A percentile compares a stretch with the other conserved stretches of the same genome.
phyloP scores from a whole-genome alignment of 2,888 invertebrate genomes.

The Lepeophtheirus nordmannii region DNA sequence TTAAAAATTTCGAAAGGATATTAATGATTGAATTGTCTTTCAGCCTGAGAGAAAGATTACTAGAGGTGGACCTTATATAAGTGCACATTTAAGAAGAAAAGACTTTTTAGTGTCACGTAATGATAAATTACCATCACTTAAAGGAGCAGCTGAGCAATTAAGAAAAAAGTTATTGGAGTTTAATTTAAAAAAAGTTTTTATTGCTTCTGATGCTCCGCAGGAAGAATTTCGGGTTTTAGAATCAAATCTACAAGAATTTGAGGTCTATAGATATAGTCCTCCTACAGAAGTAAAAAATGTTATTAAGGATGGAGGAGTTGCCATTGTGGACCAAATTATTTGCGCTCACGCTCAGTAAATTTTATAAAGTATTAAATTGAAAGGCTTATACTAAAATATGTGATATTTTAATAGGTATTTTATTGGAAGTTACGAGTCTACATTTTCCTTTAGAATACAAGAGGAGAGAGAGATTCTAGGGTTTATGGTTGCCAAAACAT shows the following conservation, averaged over 20 bases:
- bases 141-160: slow-evolving; percentile 59
- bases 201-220: slow-evolving; percentile 66
- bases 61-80: slow-evolving; percentile 38
- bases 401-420: slow-evolving; percentile 44
- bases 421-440: slow-evolving; percentile 83
- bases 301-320: slow-evolving; percentile 61
- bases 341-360: slow-evolving; percentile 60
- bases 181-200: slow-evolving; percentile 48
- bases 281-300: neutral
- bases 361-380: too few relatives aligned
- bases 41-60: slow-evolving; percentile 10
- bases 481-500: slow-evolving; percentile 60
- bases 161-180: slow-evolving; percentile 43
- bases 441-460: slow-evolving; percentile 88
- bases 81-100: slow-evolving; percentile 43
- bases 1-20: too few relatives aligned
- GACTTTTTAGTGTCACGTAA: slow-evolving; percentile 66
- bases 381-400: neutral
- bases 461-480: slow-evolving; percentile 92
- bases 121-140: slow-evolving; percentile 59
- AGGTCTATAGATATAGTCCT: slow-evolving; percentile 4
- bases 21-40: too few relatives aligned
- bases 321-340: slow-evolving; percentile 88
- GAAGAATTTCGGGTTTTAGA: slow-evolving; percentile 35
- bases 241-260: slow-evolving; percentile 5